A percentile compares a stretch with the other conserved stretches of the same genome.
These are phyloP conservation scores for Drosophila virilis DNA, from an alignment of 1,140 invertebrate species.

Conservation along the genomic window DNA sequence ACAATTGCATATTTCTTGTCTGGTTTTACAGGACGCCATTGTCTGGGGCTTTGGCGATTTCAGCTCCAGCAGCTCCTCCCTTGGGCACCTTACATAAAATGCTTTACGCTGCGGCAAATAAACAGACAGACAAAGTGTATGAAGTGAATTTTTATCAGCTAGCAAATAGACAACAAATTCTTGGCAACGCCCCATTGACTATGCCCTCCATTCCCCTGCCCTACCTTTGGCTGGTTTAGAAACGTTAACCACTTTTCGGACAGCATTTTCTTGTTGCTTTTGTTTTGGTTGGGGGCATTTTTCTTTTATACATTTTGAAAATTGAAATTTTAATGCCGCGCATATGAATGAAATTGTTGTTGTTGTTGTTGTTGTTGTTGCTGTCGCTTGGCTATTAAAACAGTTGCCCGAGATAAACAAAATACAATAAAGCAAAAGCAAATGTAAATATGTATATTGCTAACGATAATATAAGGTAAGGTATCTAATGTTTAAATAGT, in stretches of 20 bases:
- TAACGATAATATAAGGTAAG: conserved; percentile 25
- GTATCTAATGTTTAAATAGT: conserved; percentile 25
- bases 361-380: conserved; percentile 46
- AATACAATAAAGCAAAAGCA: conserved; percentile 28
- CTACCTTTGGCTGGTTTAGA: neutral
- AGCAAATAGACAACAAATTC: conserved; percentile 77
- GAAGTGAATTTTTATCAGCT: conserved; percentile 80
- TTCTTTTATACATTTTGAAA: conserved; percentile 57
- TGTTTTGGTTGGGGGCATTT: conserved; percentile 10
- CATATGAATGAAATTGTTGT: conserved; percentile 70
- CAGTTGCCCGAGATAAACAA: conserved; percentile 53
- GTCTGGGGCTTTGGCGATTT: conserved; percentile 47
- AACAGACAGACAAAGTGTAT: conserved; percentile 67
- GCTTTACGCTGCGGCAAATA: conserved; percentile 58
- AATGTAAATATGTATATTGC: conserved; percentile 46
- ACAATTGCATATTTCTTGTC: conserved; percentile 59
- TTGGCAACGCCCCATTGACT: conserved; percentile 56
- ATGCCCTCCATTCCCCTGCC: neutral
- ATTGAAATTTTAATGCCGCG: conserved; percentile 63
- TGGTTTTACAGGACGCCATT: conserved; percentile 53
- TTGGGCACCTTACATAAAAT: conserved; percentile 22
- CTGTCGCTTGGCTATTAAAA: conserved; percentile 67
- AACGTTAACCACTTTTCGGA: conserved; percentile 27
- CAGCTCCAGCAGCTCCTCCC: conserved; percentile 6
- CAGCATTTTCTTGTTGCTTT: conserved; percentile 24